A percentile compares a stretch with the other conserved stretches of the same genome.
phyloP scores from a whole-genome alignment of 1,140 invertebrate species.

The Drosophila pandora region DNA sequence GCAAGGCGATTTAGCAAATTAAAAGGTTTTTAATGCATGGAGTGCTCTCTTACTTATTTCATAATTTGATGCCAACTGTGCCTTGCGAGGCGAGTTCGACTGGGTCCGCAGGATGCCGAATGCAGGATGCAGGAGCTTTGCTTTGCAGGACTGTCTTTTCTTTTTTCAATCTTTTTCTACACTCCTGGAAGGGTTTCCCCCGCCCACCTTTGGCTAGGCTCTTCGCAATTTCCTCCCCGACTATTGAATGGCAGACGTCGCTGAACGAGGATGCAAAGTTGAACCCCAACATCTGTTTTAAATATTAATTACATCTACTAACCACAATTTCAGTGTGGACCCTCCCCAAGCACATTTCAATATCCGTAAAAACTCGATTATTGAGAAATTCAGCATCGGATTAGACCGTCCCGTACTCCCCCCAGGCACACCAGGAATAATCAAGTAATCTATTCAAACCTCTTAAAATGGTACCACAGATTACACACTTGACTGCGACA shows the following conservation, averaged over 20 bases:
- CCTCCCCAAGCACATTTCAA: neutral
- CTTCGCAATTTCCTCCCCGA: slow-evolving; percentile 26
- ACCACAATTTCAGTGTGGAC: neutral
- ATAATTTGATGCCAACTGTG: slow-evolving; percentile 75
- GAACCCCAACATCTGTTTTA: neutral
- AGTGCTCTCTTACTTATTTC: slow-evolving; percentile 80
- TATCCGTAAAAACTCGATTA: slow-evolving; percentile 1
- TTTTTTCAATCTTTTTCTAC: slow-evolving; percentile 41
- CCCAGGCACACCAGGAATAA: slow-evolving; percentile 1
- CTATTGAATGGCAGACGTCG: slow-evolving; percentile 26
- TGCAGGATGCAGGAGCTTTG: slow-evolving; percentile 3
- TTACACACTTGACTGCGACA: slow-evolving; percentile 75
- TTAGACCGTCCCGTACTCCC: slow-evolving; percentile 1
- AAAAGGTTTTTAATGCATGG: slow-evolving; percentile 84
- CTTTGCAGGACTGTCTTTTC: slow-evolving; percentile 34
- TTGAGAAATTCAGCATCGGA: slow-evolving; percentile 13
- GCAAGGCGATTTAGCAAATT: slow-evolving; percentile 84
- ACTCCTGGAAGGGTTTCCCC: slow-evolving; percentile 23
- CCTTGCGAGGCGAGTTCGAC: slow-evolving; percentile 31
- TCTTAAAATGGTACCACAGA: slow-evolving; percentile 52
- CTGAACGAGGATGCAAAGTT: neutral
- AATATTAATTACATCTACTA: neutral
- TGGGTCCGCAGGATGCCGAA: slow-evolving; percentile 33
- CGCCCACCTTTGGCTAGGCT: slow-evolving; percentile 13
- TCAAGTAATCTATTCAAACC: slow-evolving; percentile 54